Percentiles rank a stretch among this genome's conserved stretches.
Conservation (phyloP, 2,797 vertebrate species). For the Psittacula derbiana region DNA sequence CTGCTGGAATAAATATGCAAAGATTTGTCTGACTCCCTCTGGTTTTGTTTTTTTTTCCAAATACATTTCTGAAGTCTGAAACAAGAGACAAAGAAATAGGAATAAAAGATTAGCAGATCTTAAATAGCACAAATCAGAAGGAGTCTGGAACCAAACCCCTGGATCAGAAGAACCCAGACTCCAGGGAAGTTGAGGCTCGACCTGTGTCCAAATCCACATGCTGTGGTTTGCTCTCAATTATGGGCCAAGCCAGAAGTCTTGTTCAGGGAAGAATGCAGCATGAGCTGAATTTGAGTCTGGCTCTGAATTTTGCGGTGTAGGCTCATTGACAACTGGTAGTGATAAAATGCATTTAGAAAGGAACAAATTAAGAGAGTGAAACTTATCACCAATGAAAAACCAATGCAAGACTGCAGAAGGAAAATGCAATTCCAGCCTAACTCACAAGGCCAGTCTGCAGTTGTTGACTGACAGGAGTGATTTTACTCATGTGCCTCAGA, state of each 20-base stretch:
- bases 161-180: neutral
- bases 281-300: neutral
- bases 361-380: neutral
- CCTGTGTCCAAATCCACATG: neutral
- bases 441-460: neutral
- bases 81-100: neutral
- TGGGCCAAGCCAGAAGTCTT: neutral
- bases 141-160: neutral
- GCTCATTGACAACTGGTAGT: neutral
- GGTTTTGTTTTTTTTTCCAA: neutral
- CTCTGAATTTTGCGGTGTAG: neutral
- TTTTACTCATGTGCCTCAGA: neutral
- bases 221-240: neutral
- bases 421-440: neutral
- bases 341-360: neutral
- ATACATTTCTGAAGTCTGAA: neutral
- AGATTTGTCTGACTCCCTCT: neutral
- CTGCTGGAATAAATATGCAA: neutral
- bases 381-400: neutral
- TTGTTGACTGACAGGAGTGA: neutral
- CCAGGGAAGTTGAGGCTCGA: neutral
- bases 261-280: neutral
- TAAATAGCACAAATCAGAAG: neutral
- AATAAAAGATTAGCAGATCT: neutral
- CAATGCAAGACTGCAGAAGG: neutral